Conservation (phyloP, 2,113 vertebrate species). For the Cyanoramphus novaezelandiae region DNA sequence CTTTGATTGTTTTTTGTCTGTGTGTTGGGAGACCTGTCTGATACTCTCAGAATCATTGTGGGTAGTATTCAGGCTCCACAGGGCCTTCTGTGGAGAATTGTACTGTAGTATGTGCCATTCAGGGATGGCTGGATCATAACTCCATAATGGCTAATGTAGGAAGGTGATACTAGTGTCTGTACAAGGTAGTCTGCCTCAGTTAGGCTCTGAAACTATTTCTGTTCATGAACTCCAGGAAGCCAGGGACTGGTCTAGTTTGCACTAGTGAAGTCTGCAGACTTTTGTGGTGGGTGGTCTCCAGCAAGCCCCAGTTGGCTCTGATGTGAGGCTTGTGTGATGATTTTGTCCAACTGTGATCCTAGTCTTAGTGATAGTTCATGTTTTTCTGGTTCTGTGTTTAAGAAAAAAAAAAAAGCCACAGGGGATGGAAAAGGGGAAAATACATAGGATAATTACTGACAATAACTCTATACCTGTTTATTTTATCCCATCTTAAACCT, state of each 20-base stretch:
- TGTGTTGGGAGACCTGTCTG: not conserved
- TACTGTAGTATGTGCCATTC: not conserved
- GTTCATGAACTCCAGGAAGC: not conserved
- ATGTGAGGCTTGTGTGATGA: not conserved
- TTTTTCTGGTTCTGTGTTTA: slow-evolving; percentile 26
- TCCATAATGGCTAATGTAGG: not conserved
- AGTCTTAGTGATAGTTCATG: not conserved
- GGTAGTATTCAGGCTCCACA: not conserved
- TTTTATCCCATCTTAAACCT: slow-evolving; percentile 77
- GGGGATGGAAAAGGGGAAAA: slow-evolving; percentile 47
- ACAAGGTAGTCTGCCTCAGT: not conserved
- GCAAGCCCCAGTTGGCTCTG: not conserved
- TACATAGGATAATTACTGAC: slow-evolving; percentile 45
- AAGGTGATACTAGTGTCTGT: not conserved
- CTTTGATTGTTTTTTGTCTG: not conserved
- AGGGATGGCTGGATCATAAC: not conserved
- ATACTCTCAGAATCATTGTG: fast-evolving
- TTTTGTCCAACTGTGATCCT: slow-evolving; percentile 2
- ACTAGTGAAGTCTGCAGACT: not conserved
- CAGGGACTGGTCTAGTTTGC: not conserved
- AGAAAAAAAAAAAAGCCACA: not conserved
- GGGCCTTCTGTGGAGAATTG: not conserved
- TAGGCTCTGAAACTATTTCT: not conserved
- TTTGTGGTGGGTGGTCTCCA: slow-evolving; percentile 22
- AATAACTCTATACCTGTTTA: slow-evolving; percentile 63